phyloP scores from a whole-genome alignment of 2,113 vertebrate species.

The Hystrix brachyura region DNA sequence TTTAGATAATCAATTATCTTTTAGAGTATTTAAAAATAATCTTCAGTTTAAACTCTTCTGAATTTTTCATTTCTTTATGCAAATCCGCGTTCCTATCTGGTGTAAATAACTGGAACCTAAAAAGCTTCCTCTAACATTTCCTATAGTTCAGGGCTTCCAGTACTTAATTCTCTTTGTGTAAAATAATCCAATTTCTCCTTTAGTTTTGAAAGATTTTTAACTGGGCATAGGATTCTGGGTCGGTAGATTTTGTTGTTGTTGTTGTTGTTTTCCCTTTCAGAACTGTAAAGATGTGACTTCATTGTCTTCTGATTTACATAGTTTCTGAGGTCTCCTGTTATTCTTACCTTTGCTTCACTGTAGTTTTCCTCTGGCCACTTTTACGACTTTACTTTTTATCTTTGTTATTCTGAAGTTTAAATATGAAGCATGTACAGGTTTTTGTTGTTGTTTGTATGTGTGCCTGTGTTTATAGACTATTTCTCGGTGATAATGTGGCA shows the following conservation, averaged over 20 bases:
- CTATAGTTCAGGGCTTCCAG: neutral
- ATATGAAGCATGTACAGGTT: neutral
- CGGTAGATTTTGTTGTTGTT: neutral
- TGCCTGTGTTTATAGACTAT: neutral
- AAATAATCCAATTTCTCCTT: neutral
- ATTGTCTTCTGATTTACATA: neutral
- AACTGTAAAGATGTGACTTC: neutral
- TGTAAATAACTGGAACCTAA: neutral
- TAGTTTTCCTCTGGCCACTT: neutral
- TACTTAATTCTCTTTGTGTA: neutral
- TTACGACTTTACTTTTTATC: neutral
- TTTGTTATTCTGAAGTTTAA: slow-evolving; percentile 44
- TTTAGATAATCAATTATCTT: neutral
- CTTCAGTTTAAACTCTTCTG: neutral
- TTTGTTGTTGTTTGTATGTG: neutral
- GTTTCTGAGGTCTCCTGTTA: neutral
- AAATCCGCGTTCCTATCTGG: neutral
- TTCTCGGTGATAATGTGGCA: neutral
- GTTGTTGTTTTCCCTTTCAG: neutral
- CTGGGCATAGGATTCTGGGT: neutral
- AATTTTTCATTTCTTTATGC: neutral
- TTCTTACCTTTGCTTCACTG: neutral
- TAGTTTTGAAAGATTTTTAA: slow-evolving; percentile 48
- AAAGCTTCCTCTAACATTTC: slow-evolving; percentile 16
- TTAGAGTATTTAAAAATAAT: slow-evolving; percentile 48